Percentiles rank a stretch among this genome's conserved stretches.
Evolutionary conservation across 2,888 invertebrate genomes (phyloP).

Genomic region (Agrilus biguttatus): DNA sequence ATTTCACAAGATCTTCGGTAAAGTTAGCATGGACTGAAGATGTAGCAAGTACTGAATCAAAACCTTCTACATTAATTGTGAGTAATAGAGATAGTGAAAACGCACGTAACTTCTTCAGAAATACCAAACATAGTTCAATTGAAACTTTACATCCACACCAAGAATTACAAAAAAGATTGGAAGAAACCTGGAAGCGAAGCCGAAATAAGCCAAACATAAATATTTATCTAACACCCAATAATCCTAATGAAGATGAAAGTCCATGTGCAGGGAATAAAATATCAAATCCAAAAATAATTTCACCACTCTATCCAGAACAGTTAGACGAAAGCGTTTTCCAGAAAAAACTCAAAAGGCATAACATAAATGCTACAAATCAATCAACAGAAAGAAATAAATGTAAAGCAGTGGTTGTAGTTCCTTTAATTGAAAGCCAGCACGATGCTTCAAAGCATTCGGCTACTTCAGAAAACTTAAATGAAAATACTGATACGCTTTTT

Average conservation of each 20-base stretch:
- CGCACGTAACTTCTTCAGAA: constrained; percentile 14
- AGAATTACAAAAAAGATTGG: constrained; percentile 33
- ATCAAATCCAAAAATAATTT: constrained; percentile 22
- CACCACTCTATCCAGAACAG: constrained; percentile 9
- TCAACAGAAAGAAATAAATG: constrained; percentile 2
- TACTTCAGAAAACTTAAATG: neutral
- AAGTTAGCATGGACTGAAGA: constrained; percentile 15
- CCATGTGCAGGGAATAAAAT: constrained; percentile 17
- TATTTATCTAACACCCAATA: constrained; percentile 40
- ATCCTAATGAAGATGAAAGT: constrained; percentile 5
- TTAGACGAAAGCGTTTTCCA: constrained; percentile 6
- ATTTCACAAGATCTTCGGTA: constrained; percentile 13
- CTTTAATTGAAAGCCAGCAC: constrained; percentile 16
- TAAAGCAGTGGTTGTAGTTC: constrained; percentile 18
- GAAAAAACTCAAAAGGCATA: constrained; percentile 6
- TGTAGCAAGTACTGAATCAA: constrained; percentile 7
- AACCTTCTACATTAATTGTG: constrained; percentile 20
- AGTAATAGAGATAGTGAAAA: constrained; percentile 23
- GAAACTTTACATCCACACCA: constrained; percentile 27
- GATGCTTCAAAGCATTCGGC: neutral
- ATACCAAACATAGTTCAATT: constrained; percentile 18
- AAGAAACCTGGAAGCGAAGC: constrained; percentile 35
- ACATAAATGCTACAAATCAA: constrained; percentile 4
- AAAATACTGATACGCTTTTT: neutral
- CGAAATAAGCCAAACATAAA: constrained; percentile 40